Percentiles rank a stretch among this genome's conserved stretches.
Conservation (phyloP, 2,888 invertebrate genomes). For the Idaea straminata region DNA sequence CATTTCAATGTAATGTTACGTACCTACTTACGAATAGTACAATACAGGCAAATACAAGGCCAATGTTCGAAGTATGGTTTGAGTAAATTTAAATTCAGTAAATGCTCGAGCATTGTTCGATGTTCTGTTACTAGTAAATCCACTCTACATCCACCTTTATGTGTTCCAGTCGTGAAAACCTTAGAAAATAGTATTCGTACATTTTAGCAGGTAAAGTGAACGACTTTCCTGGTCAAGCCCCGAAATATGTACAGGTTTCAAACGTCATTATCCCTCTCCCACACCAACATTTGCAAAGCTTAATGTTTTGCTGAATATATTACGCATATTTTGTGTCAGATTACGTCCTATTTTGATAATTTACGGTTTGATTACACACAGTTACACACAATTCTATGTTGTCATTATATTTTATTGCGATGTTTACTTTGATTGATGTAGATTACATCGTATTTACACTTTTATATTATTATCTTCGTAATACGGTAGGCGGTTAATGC, state of each 20-base stretch:
- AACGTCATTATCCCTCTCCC: background rate
- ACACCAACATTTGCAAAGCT: background rate
- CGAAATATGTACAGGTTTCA: background rate
- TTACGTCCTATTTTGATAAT: slow-evolving; percentile 33
- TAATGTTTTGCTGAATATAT: background rate
- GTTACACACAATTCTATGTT: slow-evolving; percentile 26
- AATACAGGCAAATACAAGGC: no score
- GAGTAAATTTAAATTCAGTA: no score
- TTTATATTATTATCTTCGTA: background rate
- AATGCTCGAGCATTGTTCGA: no score
- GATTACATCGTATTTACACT: slow-evolving; percentile 29
- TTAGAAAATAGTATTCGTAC: no score
- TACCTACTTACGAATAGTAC: no score
- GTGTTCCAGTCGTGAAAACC: no score
- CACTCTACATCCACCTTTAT: no score
- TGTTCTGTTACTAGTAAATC: no score
- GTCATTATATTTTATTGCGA: slow-evolving; percentile 37
- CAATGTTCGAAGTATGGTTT: no score
- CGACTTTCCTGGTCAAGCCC: background rate
- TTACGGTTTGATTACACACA: slow-evolving; percentile 39
- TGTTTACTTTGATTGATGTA: slow-evolving; percentile 27
- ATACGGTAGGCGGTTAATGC: background rate
- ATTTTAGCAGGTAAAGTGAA: background rate
- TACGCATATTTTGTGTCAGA: background rate
- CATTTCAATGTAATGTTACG: no score